These are phyloP conservation scores for Leptoteleia sp. DNA, from an alignment of 1,140 invertebrate genomes.

Conservation along the genomic window DNA sequence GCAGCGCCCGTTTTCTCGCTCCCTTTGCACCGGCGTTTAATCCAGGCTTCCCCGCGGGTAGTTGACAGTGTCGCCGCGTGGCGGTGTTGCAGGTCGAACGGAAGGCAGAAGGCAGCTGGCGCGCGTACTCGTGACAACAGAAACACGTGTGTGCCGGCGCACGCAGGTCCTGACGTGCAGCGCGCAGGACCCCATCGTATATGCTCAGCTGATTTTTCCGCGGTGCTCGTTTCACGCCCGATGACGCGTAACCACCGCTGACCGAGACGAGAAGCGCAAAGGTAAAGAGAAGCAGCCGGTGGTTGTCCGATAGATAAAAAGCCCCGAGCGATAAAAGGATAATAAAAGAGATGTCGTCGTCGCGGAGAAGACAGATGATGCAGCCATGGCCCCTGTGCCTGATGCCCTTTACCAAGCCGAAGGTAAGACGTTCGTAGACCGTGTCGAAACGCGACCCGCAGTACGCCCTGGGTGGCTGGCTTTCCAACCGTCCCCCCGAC, in stretches of 20 bases:
- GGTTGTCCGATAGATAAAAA: constrained; percentile 7
- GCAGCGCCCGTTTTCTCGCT: too few species aligned
- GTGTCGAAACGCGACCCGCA: too few species aligned
- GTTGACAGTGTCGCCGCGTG: constrained; percentile 18
- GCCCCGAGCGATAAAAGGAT: constrained; percentile 6
- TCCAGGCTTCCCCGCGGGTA: not conserved
- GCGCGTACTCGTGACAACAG: constrained; percentile 57
- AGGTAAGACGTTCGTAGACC: constrained; percentile 70
- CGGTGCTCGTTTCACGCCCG: not conserved
- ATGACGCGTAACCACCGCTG: constrained; percentile 4
- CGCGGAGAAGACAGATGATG: constrained; percentile 76
- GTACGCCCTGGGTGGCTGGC: too few species aligned
- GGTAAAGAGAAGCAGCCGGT: constrained; percentile 30
- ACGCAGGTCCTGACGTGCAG: constrained; percentile 3
- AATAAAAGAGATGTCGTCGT: constrained; percentile 68
- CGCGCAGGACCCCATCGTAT: constrained; percentile 28
- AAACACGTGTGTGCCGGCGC: constrained; percentile 67
- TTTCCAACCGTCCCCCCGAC: too few species aligned
- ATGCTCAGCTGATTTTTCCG: not conserved
- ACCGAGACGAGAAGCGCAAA: constrained; percentile 6
- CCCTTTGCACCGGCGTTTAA: not conserved
- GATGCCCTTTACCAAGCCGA: constrained; percentile 71
- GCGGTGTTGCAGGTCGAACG: too few species aligned
- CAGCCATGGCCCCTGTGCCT: constrained; percentile 79
- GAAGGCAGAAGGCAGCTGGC: too few species aligned